A percentile compares a stretch with the other conserved stretches of the same genome.
These are phyloP conservation scores for Trematomus loennbergii DNA, from an alignment of 2,113 vertebrate genomes.

Conservation along the genomic window DNA sequence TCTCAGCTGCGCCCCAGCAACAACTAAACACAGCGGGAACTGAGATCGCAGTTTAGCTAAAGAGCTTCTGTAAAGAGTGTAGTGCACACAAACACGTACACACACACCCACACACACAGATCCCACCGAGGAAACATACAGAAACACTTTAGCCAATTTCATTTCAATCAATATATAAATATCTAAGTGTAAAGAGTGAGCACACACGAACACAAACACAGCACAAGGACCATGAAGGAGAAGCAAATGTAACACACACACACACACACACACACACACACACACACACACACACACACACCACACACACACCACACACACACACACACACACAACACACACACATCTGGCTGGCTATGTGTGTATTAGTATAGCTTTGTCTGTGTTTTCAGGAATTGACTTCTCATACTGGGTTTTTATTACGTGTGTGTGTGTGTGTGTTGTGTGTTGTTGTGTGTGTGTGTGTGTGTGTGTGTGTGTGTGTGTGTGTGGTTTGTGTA, in stretches of 20 bases:
- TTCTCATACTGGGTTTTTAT: too few relatives aligned
- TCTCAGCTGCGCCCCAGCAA: not conserved
- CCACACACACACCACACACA: too few relatives aligned
- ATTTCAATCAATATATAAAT: conserved; percentile 35
- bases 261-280: too few relatives aligned
- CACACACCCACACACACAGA: not conserved
- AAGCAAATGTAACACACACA: conserved; percentile 29
- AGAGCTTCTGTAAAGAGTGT: not conserved
- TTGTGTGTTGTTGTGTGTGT: too few relatives aligned
- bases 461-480: too few relatives aligned
- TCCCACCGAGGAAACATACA: not conserved
- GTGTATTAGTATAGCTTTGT: not conserved
- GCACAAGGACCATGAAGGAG: conserved; percentile 11
- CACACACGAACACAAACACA: not conserved
- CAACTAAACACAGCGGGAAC: not conserved
- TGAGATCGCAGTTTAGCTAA: not conserved
- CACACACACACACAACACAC: too few relatives aligned
- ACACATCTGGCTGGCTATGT: conserved; percentile 11
- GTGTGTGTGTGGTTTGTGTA: conserved; percentile 20
- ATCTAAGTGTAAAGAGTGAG: not conserved
- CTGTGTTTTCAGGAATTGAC: too few relatives aligned
- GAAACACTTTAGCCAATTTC: not conserved
- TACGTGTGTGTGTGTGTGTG: conserved; percentile 8
- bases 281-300: too few relatives aligned
- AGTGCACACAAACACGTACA: not conserved